Evolutionary conservation across 2,888 invertebrate species (phyloP).

Genomic region (Sipha maydis): DNA sequence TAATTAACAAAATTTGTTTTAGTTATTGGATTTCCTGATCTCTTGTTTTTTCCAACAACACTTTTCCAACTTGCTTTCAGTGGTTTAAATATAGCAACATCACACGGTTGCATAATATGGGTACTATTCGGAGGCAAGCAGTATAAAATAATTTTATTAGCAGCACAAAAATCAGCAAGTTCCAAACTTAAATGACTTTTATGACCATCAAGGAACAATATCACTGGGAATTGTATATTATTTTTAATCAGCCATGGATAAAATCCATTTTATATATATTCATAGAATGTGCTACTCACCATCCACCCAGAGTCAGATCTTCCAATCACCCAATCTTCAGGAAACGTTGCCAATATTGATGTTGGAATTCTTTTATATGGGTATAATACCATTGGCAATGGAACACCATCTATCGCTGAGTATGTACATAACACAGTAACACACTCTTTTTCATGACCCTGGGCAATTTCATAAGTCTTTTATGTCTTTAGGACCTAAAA

Average conservation of each 20-base stretch:
- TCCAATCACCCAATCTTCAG: conserved; percentile 67
- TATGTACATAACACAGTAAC: conserved; percentile 22
- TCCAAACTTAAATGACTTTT: conserved; percentile 65
- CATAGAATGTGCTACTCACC: conserved; percentile 68
- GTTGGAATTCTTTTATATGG: conserved; percentile 22
- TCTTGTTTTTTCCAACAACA: conserved; percentile 14
- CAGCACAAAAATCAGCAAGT: conserved; percentile 63
- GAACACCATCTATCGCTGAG: conserved; percentile 2
- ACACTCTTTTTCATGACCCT: too few relatives aligned
- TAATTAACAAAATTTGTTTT: background rate
- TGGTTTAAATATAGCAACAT: conserved; percentile 63
- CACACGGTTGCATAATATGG: conserved; percentile 64
- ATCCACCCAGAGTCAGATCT: conserved; percentile 68
- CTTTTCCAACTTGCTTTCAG: background rate
- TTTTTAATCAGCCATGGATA: conserved; percentile 67
- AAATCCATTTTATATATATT: conserved; percentile 67
- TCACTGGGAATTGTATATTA: conserved; percentile 66
- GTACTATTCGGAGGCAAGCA: conserved; percentile 64
- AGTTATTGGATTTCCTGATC: background rate
- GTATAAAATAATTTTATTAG: conserved; percentile 63
- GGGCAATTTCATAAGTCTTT: conserved; percentile 15
- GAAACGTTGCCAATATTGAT: background rate
- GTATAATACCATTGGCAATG: background rate
- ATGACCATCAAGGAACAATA: conserved; percentile 66
- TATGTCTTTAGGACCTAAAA: conserved; percentile 1